Percentiles rank a stretch among this genome's conserved stretches.
phyloP scores from a whole-genome alignment of 2,797 vertebrate species.

The Amniataba percoides region DNA sequence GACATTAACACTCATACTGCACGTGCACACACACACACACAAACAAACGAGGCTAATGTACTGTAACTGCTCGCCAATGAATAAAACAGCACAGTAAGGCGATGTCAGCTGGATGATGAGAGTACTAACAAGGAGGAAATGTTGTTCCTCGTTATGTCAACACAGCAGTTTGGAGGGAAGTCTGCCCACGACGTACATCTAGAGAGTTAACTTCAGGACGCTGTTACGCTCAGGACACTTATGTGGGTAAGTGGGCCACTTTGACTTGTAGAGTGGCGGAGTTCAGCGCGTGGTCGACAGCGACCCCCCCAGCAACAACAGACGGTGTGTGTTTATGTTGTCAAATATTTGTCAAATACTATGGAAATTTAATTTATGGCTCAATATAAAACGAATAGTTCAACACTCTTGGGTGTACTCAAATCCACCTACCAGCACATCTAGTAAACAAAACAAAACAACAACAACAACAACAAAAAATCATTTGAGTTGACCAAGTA shows the following conservation, averaged over 20 bases:
- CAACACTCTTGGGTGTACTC: too few species aligned
- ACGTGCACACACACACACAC: neutral
- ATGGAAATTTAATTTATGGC: neutral
- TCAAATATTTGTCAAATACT: neutral
- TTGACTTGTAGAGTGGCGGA: neutral
- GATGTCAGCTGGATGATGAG: constrained; percentile 44
- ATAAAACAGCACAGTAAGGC: constrained; percentile 50
- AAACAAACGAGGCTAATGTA: constrained; percentile 30
- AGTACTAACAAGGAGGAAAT: constrained; percentile 47
- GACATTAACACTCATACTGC: neutral
- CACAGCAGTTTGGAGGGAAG: constrained; percentile 41
- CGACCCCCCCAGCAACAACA: neutral
- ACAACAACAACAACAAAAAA: too few species aligned
- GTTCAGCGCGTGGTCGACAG: neutral
- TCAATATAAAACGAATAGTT: neutral
- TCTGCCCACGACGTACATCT: constrained; percentile 2
- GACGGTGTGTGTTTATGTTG: neutral
- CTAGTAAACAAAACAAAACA: neutral
- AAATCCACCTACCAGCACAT: neutral
- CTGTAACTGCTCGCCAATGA: constrained; percentile 47
- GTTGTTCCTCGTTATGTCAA: constrained; percentile 59
- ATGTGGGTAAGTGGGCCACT: constrained; percentile 34
- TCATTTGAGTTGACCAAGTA: neutral
- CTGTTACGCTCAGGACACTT: constrained; percentile 3
- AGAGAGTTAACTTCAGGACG: constrained; percentile 43